Percentiles rank a stretch among this genome's conserved stretches.
These are phyloP conservation scores for Formica aserva DNA, from an alignment of 2,888 invertebrate genomes.

Conservation along the genomic window DNA sequence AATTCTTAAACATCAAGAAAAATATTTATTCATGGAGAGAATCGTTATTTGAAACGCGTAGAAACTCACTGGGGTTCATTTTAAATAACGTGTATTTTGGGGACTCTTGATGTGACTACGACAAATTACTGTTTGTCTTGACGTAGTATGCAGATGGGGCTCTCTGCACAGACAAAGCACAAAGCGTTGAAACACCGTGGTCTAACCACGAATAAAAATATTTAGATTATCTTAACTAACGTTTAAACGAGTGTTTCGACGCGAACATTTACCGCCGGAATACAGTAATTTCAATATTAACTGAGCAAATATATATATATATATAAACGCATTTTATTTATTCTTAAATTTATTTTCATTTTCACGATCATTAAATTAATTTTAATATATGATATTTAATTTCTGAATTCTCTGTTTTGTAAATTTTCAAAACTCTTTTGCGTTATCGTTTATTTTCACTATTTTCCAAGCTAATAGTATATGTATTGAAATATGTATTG, in stretches of 20 bases:
- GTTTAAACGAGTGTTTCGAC: background rate
- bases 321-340: background rate
- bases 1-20: background rate
- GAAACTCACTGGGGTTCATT: slow-evolving; percentile 12
- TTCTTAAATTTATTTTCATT: background rate
- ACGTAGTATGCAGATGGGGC: slow-evolving; percentile 28
- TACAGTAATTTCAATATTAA: background rate
- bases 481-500: background rate
- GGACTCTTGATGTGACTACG: slow-evolving; percentile 14
- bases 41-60: slow-evolving; percentile 10
- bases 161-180: background rate
- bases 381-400: background rate
- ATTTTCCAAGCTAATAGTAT: background rate
- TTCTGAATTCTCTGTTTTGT: background rate
- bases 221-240: background rate
- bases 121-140: slow-evolving; percentile 43
- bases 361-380: background rate
- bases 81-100: slow-evolving; percentile 30
- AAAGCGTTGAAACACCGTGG: slow-evolving; percentile 16
- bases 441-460: background rate
- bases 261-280: background rate
- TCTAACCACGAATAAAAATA: slow-evolving; percentile 31
- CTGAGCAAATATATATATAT: background rate
- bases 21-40: background rate
- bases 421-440: background rate